Conservation (phyloP, 2,888 invertebrate species). For the Eupithecia subfuscata region DNA sequence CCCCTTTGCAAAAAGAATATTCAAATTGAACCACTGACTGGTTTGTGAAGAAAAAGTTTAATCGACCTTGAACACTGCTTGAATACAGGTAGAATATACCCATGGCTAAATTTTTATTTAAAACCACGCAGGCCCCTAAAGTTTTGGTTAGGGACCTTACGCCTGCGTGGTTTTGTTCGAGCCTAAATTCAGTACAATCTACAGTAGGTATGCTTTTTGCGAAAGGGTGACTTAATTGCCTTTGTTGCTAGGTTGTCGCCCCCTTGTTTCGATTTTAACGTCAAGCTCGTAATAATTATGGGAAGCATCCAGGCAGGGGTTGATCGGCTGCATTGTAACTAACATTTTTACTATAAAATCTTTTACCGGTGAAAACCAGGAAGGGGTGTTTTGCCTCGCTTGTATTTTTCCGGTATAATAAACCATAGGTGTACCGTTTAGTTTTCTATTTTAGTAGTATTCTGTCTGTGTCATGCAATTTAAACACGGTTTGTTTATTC, state of each 20-base stretch:
- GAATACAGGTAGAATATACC: neutral
- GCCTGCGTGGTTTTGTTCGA: neutral
- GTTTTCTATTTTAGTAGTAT: neutral
- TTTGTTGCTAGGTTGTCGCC: slow-evolving; percentile 29
- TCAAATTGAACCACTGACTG: neutral
- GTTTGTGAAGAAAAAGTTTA: neutral
- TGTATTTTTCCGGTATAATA: slow-evolving; percentile 1
- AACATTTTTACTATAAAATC: slow-evolving; percentile 12
- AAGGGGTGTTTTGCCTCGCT: neutral
- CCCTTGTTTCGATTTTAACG: slow-evolving; percentile 26
- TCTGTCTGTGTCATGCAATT: neutral
- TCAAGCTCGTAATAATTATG: slow-evolving; percentile 21
- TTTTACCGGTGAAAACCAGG: slow-evolving; percentile 8
- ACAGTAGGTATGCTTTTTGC: slow-evolving; percentile 19
- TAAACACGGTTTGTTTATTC: neutral
- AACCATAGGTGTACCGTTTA: neutral
- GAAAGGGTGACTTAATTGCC: slow-evolving; percentile 13
- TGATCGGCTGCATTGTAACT: slow-evolving; percentile 13
- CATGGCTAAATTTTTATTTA: no score
- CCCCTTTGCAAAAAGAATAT: neutral
- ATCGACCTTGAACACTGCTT: neutral
- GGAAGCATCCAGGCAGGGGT: slow-evolving; percentile 14
- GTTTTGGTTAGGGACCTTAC: no score
- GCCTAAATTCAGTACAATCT: slow-evolving; percentile 1
- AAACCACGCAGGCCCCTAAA: no score